Percentiles rank a stretch among this genome's conserved stretches.
phyloP scores from a whole-genome alignment of 2,113 vertebrate species.

The Lagenorhynchus albirostris region DNA sequence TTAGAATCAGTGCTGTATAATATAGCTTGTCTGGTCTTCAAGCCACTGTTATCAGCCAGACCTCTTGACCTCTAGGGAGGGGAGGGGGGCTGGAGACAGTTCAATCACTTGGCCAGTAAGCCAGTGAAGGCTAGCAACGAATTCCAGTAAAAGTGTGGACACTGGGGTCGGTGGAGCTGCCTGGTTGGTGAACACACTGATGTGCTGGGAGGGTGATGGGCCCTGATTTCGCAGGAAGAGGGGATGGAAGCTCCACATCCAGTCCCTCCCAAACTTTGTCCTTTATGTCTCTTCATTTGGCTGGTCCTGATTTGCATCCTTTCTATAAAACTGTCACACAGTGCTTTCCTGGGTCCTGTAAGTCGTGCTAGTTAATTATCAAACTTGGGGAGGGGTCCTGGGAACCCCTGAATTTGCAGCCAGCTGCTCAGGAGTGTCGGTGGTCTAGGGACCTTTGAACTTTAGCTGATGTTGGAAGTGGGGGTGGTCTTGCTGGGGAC shows the following conservation, averaged over 20 bases:
- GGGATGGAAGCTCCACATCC: background rate
- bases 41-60: background rate
- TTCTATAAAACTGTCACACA: background rate
- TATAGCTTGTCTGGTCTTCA: accelerated
- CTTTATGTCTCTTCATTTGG: background rate
- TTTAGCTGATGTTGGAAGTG: background rate
- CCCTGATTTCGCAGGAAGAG: background rate
- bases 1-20: background rate
- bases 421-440: background rate
- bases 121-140: background rate
- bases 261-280: background rate
- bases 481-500: background rate
- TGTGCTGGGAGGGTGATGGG: background rate
- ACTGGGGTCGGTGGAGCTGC: background rate
- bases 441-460: background rate
- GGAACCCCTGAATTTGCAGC: background rate
- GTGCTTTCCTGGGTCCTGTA: background rate
- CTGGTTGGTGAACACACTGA: no score
- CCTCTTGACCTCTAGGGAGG: background rate
- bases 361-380: background rate
- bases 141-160: background rate
- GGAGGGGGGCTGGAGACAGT: background rate
- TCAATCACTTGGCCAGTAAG: background rate
- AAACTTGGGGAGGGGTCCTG: background rate
- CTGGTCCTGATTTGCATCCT: background rate